These are phyloP conservation scores for Aldrovandia affinis DNA, from an alignment of 2,797 vertebrate genomes.

Conservation along the genomic window DNA sequence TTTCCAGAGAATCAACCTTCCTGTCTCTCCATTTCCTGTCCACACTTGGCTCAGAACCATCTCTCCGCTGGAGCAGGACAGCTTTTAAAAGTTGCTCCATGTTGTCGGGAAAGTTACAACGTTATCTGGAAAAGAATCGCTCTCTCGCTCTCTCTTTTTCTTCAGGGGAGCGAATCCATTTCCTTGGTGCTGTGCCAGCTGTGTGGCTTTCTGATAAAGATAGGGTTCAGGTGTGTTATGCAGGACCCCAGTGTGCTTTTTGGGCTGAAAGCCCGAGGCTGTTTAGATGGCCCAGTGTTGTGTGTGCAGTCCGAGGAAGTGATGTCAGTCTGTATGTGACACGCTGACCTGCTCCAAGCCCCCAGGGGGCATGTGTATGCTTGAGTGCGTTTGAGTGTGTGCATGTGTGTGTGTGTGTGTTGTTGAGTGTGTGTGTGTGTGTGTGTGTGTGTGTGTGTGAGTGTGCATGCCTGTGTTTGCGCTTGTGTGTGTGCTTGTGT, in stretches of 20 bases:
- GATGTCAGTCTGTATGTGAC: neutral
- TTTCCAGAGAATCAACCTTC: neutral
- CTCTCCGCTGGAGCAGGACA: neutral
- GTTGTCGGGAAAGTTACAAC: neutral
- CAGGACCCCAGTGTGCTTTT: neutral
- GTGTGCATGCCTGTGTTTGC: too few relatives aligned
- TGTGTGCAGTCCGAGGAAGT: neutral
- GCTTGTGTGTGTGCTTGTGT: too few relatives aligned
- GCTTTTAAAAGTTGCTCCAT: neutral
- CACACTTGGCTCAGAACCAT: neutral
- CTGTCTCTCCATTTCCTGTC: neutral
- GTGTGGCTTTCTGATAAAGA: neutral
- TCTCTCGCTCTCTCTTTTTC: neutral
- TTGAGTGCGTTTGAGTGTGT: neutral
- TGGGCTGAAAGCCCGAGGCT: neutral
- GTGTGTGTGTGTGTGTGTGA: neutral
- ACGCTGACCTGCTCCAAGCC: neutral
- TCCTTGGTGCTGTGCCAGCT: neutral
- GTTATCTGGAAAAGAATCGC: neutral
- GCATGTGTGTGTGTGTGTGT: neutral
- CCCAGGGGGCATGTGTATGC: neutral
- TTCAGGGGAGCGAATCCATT: neutral
- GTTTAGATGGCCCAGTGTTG: neutral
- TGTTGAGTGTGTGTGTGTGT: too few relatives aligned
- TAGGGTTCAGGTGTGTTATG: neutral